Percentiles rank a stretch among this genome's conserved stretches.
phyloP scores from a whole-genome alignment of 2,797 vertebrate genomes.

The Potorous gilbertii region DNA sequence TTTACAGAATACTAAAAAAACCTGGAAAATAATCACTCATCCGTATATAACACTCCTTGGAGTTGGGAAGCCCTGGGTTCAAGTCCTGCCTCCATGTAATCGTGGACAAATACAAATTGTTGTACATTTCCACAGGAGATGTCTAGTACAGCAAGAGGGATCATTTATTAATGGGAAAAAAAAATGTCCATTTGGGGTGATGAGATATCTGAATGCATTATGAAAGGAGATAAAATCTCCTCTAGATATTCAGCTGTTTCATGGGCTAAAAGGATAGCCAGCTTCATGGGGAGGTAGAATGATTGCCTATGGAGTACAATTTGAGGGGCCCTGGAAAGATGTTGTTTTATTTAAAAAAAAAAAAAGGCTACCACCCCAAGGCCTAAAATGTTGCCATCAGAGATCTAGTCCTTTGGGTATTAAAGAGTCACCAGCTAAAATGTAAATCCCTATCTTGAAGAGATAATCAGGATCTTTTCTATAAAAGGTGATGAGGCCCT shows the following conservation, averaged over 20 bases:
- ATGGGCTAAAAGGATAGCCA: not conserved
- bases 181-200: not conserved
- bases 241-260: conserved; percentile 14
- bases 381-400: not conserved
- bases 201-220: conserved; percentile 21
- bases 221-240: conserved; percentile 22
- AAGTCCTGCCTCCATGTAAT: not conserved
- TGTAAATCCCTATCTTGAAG: not conserved
- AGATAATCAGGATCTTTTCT: not conserved
- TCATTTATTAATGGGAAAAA: not conserved
- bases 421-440: not conserved
- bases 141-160: not conserved
- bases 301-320: not conserved
- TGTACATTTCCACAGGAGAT: not conserved
- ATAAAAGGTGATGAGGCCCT: not conserved
- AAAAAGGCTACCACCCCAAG: not conserved
- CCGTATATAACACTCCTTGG: not conserved
- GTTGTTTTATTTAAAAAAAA: no score
- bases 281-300: not conserved
- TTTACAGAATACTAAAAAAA: not conserved
- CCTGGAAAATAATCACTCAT: not conserved
- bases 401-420: not conserved
- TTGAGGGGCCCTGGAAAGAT: not conserved
- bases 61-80: not conserved
- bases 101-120: not conserved